A percentile compares a stretch with the other conserved stretches of the same genome.
Conservation (phyloP, 64 coral and sea anemone species). For the Porites australiensis region DNA sequence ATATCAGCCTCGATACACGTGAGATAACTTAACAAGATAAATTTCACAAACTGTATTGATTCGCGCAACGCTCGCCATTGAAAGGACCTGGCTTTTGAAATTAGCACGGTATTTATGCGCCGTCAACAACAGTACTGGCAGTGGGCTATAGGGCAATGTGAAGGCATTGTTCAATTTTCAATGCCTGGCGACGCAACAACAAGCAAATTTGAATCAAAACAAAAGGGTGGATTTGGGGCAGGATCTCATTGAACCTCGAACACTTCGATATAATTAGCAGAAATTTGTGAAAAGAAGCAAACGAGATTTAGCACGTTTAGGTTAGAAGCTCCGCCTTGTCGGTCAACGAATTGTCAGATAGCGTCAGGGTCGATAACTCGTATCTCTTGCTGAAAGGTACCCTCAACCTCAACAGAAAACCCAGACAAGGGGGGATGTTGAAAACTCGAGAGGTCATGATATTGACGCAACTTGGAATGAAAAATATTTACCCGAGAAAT, state of each 20-base stretch:
- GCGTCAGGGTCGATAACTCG: background rate
- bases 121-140: constrained; percentile 63
- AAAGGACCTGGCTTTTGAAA: background rate
- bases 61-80: background rate
- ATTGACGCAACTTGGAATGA: constrained; percentile 96
- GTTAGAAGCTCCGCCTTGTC: constrained; percentile 74
- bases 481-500: constrained; percentile 97
- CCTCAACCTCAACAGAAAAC: constrained; percentile 15
- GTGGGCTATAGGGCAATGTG: constrained; percentile 31
- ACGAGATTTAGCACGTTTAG: constrained; percentile 63
- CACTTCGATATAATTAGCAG: constrained; percentile 88
- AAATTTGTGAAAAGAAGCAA: constrained; percentile 75
- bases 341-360: constrained; percentile 3
- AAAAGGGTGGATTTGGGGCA: constrained; percentile 80
- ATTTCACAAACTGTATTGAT: constrained; percentile 26
- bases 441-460: constrained; percentile 60
- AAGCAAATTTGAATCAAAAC: constrained; percentile 87
- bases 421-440: constrained; percentile 52
- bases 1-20: constrained; percentile 25
- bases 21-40: constrained; percentile 30
- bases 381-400: constrained; percentile 15
- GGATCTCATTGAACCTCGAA: constrained; percentile 74
- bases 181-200: constrained; percentile 77
- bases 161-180: constrained; percentile 71
- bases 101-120: constrained; percentile 25